Evolutionary conservation across 2,888 invertebrate species (phyloP), one percentile per base, ranked within the genome.

Genomic region (Thysanoteuthis rhombus): DNA sequence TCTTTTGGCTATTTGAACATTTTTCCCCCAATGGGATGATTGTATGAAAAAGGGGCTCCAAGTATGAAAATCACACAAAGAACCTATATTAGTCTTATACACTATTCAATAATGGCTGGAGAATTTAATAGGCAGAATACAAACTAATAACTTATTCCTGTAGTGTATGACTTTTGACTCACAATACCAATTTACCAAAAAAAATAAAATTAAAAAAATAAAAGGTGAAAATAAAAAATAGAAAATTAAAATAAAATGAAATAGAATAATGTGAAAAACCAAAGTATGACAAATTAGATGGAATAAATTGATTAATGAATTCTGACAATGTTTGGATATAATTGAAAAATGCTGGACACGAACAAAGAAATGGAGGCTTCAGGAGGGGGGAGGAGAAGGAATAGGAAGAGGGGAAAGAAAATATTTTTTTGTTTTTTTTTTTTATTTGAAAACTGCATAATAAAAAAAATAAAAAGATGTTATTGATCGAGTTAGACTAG

Each of bases 241-340:
- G n/a, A n/a, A n/a, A n/a, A n/a, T n/a, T n/a, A n/a, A n/a, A n/a
- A n/a, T 4, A n/a, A n/a, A n/a, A 75, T 1, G 36, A 75, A 75
- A 75, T 16, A 75, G 12, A 75, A 12, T 12, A 75, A 52, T 25
- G 52, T 52, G 2, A 75, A 75, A 75, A 75, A 36, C 12, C 32
- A 75, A n/a, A 75, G 75, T n/a, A 75, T n/a, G 75, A 75, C n/a
- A 75, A 75, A 75, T 75, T 75, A 75, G 75, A 75, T 75, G 75
- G 75, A 75, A 75, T n/a, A 75, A n/a, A 75, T 75, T 75, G 75
- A 75, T 75, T 75, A 75, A 75, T 75, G 75, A 75, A 75, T 75
- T 75, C 75, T 75, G 75, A 75, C 75, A 75, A 75, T 75, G 75
- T 75, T 75, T 75, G 75, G 75, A 75, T 75, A 75, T 16, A 75